Base-by-base conservation (phyloP, 2,797 vertebrate genomes). In the Eospalax fontanierii region DNA sequence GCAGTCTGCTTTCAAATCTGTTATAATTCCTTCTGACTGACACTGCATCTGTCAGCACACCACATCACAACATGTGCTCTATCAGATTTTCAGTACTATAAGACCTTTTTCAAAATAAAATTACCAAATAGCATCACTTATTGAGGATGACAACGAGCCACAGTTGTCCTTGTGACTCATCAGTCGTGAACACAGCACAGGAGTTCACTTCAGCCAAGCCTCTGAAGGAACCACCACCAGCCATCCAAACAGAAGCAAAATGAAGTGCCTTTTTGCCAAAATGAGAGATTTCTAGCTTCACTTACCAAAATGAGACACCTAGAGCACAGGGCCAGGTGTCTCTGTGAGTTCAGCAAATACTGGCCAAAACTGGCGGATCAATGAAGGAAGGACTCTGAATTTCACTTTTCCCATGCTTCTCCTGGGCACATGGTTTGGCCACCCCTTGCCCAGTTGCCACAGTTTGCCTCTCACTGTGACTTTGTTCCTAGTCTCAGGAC, bases 1-100 rank as follows among this genome's bases (percentile, higher is more conserved):
- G 95, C 12, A 14, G 90, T 93, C 92, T 75, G 97, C 97, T 98
- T 94, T 96, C 98, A 97, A 79, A 97, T 96, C 95, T 89, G 38
- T 95, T 96, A 38, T 43, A 96, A 95, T 95, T 95, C 95, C 93
- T 95, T 95, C 86, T 63, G 92, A 98, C 76, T 97, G 97, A 98
- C 95, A 93, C n/a, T 68, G 87, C 89, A 61, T 73, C 97, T 98
- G 97, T 98, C 95, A 95, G 10, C 33, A 57, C 66, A 90, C 79
- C 93, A 92, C 97, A 97, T 97, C 97, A 95, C 97, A 98, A 97
- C 96, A 89, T 33, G 93, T 16, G 15, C 84, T 30, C 92, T 57
- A 80, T 93, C 97, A 94, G 97, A 97, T 95, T 96, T 95, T 88
- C 79, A 83, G 92, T 93, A 54, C 86, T 80, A 90, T 61, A 88